phyloP scores from a whole-genome alignment of 2,113 vertebrate genomes.

The Alligator sinensis region DNA sequence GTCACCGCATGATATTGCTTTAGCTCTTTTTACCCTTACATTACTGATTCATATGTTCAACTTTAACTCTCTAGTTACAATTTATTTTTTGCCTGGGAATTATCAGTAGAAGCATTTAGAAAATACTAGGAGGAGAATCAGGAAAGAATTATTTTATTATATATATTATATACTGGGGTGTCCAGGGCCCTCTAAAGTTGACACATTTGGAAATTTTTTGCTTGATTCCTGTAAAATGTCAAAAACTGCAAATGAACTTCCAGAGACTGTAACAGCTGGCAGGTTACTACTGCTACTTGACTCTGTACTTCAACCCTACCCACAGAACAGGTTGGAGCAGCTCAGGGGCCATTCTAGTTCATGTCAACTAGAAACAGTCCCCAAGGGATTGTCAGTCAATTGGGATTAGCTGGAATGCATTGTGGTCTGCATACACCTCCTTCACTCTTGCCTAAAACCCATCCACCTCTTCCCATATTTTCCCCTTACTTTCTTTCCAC shows the following conservation, averaged over 20 bases:
- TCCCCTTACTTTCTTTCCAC: too few species aligned
- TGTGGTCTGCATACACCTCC: background rate
- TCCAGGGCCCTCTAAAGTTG: background rate
- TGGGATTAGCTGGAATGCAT: background rate
- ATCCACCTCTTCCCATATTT: background rate
- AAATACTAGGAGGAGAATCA: background rate
- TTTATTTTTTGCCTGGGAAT: background rate
- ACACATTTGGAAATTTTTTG: background rate
- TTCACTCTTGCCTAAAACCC: too few species aligned
- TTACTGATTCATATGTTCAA: background rate
- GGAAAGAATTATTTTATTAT: background rate
- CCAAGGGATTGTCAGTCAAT: background rate
- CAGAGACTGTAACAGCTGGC: too few species aligned
- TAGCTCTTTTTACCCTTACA: background rate
- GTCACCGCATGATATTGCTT: background rate
- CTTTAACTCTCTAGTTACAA: background rate
- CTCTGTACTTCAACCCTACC: background rate
- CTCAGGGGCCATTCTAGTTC: background rate
- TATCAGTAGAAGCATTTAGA: background rate
- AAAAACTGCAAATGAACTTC: background rate
- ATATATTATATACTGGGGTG: background rate
- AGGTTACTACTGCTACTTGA: too few species aligned
- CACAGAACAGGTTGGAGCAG: background rate
- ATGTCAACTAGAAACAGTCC: background rate
- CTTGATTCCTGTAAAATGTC: background rate